These are phyloP conservation scores for Paedocypris sp. DNA, from an alignment of 2,113 vertebrate species.

Conservation along the genomic window DNA sequence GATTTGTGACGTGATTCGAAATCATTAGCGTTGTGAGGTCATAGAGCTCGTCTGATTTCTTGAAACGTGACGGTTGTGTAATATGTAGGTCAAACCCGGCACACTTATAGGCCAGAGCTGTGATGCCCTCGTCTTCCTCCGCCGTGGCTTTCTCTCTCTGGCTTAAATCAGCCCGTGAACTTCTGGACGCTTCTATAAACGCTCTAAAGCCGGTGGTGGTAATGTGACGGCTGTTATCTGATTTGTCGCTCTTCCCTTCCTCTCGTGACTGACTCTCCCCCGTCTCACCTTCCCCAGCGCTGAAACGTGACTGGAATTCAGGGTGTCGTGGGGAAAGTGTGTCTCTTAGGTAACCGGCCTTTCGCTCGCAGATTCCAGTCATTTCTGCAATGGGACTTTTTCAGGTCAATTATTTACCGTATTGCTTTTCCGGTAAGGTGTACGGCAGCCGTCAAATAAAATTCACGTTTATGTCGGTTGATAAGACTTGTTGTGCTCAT, in stretches of 20 bases:
- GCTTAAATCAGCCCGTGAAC: background rate
- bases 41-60: background rate
- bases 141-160: background rate
- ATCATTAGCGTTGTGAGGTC: slow-evolving; percentile 33
- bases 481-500: no score
- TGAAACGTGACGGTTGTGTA: slow-evolving; percentile 32
- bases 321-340: slow-evolving; percentile 10
- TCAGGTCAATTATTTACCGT: background rate
- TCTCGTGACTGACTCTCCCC: background rate
- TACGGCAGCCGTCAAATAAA: background rate
- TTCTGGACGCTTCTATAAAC: background rate
- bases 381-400: background rate
- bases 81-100: slow-evolving; percentile 40
- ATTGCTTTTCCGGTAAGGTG: background rate
- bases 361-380: background rate
- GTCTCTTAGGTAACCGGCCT: slow-evolving; percentile 15
- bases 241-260: background rate
- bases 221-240: background rate
- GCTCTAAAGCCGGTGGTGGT: background rate
- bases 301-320: slow-evolving; percentile 15
- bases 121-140: slow-evolving; percentile 7
- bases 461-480: no score
- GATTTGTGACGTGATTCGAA: slow-evolving; percentile 1
- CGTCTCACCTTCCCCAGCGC: background rate
- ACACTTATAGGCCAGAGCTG: slow-evolving; percentile 10